These are phyloP conservation scores for Drosophila peninsularis DNA, from an alignment of 2,888 invertebrate genomes.

Conservation along the genomic window DNA sequence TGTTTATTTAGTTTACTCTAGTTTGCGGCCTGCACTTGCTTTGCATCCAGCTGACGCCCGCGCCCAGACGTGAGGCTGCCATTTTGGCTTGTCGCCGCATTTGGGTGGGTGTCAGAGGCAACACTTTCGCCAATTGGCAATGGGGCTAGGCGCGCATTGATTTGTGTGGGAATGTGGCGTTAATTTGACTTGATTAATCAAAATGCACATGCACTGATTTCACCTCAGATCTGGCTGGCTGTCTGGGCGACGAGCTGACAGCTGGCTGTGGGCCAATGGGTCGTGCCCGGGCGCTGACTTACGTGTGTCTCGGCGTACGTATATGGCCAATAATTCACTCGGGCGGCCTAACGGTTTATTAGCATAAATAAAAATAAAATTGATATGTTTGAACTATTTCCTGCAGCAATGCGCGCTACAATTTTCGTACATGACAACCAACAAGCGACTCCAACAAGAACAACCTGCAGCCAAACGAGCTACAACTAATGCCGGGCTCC, in stretches of 20 bases:
- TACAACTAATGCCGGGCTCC: constrained; percentile 65
- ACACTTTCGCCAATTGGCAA: constrained; percentile 74
- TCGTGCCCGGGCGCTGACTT: constrained; percentile 56
- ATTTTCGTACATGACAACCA: constrained; percentile 79
- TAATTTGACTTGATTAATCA: constrained; percentile 81
- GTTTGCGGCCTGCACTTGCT: constrained; percentile 41
- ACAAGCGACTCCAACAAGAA: constrained; percentile 71
- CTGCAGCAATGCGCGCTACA: constrained; percentile 81
- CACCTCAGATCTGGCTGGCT: constrained; percentile 34
- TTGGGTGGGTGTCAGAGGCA: constrained; percentile 77
- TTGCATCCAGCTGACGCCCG: constrained; percentile 58
- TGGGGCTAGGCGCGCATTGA: constrained; percentile 67
- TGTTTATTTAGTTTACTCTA: constrained; percentile 33
- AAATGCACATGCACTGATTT: constrained; percentile 63
- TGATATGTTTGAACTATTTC: constrained; percentile 81
- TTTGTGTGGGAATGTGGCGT: constrained; percentile 77
- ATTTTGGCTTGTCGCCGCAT: constrained; percentile 58
- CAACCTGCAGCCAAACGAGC: constrained; percentile 73
- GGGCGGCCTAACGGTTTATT: constrained; percentile 75
- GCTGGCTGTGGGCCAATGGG: constrained; percentile 53
- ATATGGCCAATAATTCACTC: constrained; percentile 73
- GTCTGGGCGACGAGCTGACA: constrained; percentile 5
- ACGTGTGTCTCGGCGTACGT: constrained; percentile 7
- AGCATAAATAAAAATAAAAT: constrained; percentile 81
- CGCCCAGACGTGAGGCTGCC: constrained; percentile 60